These are phyloP conservation scores for Ptilonorhynchus violaceus DNA, from an alignment of 2,113 vertebrate genomes.

Conservation along the genomic window DNA sequence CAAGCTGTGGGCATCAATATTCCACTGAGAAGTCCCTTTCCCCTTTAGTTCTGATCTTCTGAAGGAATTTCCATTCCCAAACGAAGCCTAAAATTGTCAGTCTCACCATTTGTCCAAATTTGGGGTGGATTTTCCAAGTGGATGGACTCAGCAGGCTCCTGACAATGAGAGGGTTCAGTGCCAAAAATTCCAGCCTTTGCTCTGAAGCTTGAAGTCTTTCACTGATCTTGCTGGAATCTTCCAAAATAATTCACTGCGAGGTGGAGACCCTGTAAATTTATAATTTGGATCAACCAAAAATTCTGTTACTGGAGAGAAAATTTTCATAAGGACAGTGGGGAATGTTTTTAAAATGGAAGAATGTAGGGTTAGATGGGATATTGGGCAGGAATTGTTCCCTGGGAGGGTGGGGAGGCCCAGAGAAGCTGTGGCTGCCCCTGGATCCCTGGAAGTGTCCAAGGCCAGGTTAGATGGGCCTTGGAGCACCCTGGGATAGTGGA, in stretches of 20 bases:
- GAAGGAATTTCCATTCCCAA: not conserved
- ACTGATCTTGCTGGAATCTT: not conserved
- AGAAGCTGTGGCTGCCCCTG: not conserved
- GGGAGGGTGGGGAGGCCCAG: not conserved
- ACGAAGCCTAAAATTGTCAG: not conserved
- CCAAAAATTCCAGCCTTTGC: not conserved
- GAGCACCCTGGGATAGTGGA: not conserved
- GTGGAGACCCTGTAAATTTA: not conserved
- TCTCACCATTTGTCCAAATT: not conserved
- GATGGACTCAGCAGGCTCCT: not conserved
- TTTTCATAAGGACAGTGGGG: not conserved
- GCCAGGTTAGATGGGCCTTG: not conserved
- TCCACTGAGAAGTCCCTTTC: not conserved
- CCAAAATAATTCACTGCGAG: not conserved
- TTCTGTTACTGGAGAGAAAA: not conserved
- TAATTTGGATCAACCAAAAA: not conserved
- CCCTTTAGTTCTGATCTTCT: not conserved
- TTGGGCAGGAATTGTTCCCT: not conserved
- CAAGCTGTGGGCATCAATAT: not conserved
- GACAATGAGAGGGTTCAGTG: not conserved
- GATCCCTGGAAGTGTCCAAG: not conserved
- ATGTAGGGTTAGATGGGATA: fast-evolving
- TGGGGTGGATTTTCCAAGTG: slow-evolving; percentile 6
- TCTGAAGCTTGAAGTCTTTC: not conserved
- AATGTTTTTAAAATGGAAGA: not conserved